Percentiles rank a stretch among this genome's conserved stretches.
Conservation (phyloP, 2,888 invertebrate genomes). For the Brenthis hecate region DNA sequence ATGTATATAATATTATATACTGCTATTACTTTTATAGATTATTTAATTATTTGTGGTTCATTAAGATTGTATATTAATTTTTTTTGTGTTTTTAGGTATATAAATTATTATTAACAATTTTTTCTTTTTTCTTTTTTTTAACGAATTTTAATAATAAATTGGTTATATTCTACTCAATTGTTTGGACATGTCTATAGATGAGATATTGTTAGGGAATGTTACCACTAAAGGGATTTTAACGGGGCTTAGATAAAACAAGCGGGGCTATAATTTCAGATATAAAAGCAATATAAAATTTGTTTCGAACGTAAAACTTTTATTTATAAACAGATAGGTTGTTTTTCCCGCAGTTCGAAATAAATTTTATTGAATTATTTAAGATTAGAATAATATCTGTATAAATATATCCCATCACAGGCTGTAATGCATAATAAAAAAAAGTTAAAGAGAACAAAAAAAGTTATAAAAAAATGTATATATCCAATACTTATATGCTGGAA, state of each 20-base stretch:
- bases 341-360: background rate
- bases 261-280: background rate
- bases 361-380: background rate
- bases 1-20: background rate
- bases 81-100: no score
- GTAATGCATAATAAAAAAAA: constrained; percentile 12
- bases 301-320: constrained; percentile 5
- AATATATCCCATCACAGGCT: constrained; percentile 6
- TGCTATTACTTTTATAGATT: no score
- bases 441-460: background rate
- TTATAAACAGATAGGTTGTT: background rate
- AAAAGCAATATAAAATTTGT: constrained; percentile 14
- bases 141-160: no score
- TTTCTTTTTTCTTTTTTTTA: background rate
- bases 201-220: constrained; percentile 4
- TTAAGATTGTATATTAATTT: no score
- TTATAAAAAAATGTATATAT: constrained; percentile 5
- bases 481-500: background rate
- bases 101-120: background rate
- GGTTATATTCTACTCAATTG: background rate
- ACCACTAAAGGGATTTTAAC: constrained; percentile 7
- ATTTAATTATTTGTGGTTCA: no score
- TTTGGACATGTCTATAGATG: constrained; percentile 28
- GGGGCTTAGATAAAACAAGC: constrained; percentile 24
- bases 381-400: background rate